Evolutionary conservation across 1,140 invertebrate genomes (phyloP), one percentile per base, ranked within the genome.

Genomic region (Drosophila ogumai): DNA sequence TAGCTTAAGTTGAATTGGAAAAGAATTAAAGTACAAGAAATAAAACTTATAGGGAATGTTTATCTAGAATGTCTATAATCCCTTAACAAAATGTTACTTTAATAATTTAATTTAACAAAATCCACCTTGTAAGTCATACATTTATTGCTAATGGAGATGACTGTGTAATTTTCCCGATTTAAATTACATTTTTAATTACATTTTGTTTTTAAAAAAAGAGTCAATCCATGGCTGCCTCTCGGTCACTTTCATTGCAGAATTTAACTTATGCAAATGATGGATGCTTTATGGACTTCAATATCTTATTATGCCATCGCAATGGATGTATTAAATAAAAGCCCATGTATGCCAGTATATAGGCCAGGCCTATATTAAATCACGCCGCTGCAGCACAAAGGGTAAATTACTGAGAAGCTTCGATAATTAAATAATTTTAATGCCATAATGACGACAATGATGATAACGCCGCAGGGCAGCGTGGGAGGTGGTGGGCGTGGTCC

Each of bases 401-500:
- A 46, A 74, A 55, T 55, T 74, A 74, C 71, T 50, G 56, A 50
- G 52, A 52, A 17, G 43, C 46, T 54, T 56, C 59, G 59, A 75
- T 75, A 75, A 75, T 75, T 65, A 75, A 75, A 75, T 75, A 64
- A 75, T 55, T 75, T 75, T 65, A 75, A 75, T 74, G 69, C 69
- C 22, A 65, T 75, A 44, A 74, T 64, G 72, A 31, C 25, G 52
- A 41, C 34, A 38, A 19, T 28, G 22, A 31, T 43, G 63, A 64
- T 63, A 66, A 44, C 19, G 44, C 61, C n/a, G 28, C 36, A n/a
- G 31, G 25, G 38, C 47, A 34, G 22, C 12, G 31, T 6, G 55
- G 36, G 15, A 6, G 22, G 8, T 17, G 56, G 25, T 1, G 25
- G 75, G 65, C 74, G 75, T 57, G 52, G 19, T 40, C n/a, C 69